These are phyloP conservation scores for Cinara cedri DNA, from an alignment of 2,888 invertebrate genomes.

Conservation along the genomic window DNA sequence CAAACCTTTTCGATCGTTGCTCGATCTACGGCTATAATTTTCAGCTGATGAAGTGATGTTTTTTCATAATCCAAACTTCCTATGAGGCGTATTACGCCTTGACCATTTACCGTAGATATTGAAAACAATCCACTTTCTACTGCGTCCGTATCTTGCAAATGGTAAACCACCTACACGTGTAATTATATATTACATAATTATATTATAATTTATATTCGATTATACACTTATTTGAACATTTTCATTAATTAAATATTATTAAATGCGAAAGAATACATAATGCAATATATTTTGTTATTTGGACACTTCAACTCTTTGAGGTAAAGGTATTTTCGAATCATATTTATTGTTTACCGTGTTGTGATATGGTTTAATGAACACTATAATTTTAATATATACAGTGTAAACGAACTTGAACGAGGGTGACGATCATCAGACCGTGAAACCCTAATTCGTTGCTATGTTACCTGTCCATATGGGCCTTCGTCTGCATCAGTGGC, in stretches of 20 bases:
- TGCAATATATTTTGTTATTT: neutral
- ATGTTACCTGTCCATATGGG: conserved; percentile 81
- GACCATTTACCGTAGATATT: conserved; percentile 82
- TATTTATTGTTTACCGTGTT: conserved; percentile 22
- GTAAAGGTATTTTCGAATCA: neutral
- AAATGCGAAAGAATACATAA: neutral
- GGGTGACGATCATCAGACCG: conserved; percentile 47
- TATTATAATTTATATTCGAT: conserved; percentile 13
- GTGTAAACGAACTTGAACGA: conserved; percentile 50
- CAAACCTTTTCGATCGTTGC: conserved; percentile 72
- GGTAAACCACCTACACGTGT: conserved; percentile 73
- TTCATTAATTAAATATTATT: conserved; percentile 42
- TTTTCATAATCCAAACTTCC: conserved; percentile 83
- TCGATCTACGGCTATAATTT: conserved; percentile 81
- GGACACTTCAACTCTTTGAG: neutral
- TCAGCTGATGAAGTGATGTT: conserved; percentile 84
- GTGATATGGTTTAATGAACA: conserved; percentile 39
- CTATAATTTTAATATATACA: conserved; percentile 23
- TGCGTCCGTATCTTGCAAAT: conserved; percentile 81
- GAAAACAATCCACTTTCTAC: conserved; percentile 75
- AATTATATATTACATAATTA: too few species aligned
- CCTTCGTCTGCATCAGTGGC: conserved; percentile 90
- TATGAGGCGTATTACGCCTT: conserved; percentile 79
- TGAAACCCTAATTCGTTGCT: conserved; percentile 49
- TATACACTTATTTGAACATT: conserved; percentile 5